Evolutionary conservation across 2,113 vertebrate species (phyloP).

Genomic region (Ivindomyrus marchei): DNA sequence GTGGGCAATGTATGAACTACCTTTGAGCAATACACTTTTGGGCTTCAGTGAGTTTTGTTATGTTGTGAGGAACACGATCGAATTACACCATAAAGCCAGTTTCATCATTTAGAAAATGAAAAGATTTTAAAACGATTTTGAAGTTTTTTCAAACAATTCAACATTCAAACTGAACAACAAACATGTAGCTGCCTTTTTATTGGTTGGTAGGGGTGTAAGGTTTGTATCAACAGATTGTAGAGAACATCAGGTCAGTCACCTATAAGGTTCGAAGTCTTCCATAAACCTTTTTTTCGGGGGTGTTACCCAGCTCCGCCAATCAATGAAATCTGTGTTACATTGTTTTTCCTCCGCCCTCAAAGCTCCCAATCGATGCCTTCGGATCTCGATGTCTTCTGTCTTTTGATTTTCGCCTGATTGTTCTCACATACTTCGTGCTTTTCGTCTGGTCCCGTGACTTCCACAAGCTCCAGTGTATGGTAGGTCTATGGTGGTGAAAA

Average conservation of each 20-base stretch:
- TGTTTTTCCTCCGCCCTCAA: constrained; percentile 1
- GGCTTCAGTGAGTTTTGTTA: background rate
- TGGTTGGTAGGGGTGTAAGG: background rate
- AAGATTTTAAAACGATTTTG: background rate
- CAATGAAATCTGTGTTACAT: constrained; percentile 9
- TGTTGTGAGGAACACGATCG: background rate
- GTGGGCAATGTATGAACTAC: background rate
- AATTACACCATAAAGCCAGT: background rate
- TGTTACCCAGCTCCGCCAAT: background rate
- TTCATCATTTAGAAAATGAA: background rate
- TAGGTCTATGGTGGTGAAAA: background rate
- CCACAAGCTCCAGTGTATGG: background rate
- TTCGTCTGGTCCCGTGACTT: constrained; percentile 7
- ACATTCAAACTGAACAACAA: background rate
- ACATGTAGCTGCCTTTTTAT: background rate
- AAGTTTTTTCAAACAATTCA: background rate
- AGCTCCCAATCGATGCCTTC: background rate
- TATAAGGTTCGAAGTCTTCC: background rate
- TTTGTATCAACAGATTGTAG: background rate
- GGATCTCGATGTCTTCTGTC: background rate
- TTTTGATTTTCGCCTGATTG: background rate
- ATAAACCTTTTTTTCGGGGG: background rate
- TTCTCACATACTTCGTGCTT: background rate
- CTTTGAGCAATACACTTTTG: background rate
- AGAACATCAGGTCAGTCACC: background rate